Evolutionary conservation across 2,888 invertebrate genomes (phyloP).

Genomic region (Apodemia zela): DNA sequence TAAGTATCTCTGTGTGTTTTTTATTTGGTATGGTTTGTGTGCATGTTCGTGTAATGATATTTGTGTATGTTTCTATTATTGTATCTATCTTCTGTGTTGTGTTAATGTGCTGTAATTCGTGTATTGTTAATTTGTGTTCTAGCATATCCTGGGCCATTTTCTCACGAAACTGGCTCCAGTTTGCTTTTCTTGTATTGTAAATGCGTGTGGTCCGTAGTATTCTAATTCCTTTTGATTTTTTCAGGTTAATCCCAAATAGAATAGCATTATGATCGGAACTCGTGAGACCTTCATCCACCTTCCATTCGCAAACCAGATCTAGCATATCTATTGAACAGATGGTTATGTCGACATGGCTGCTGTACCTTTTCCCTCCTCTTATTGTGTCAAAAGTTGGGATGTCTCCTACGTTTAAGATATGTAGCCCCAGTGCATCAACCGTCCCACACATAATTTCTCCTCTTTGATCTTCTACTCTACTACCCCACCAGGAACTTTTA

Average conservation of each 20-base stretch:
- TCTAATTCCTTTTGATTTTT: not conserved
- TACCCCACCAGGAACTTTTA: not conserved
- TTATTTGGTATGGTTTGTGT: slow-evolving; percentile 6
- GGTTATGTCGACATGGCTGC: slow-evolving; percentile 18
- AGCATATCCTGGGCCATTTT: not conserved
- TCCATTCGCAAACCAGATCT: not conserved
- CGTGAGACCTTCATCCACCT: not conserved
- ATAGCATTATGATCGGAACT: not conserved
- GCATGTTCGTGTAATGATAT: not conserved
- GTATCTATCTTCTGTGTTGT: not conserved
- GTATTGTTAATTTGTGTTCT: too few relatives aligned
- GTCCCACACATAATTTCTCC: not conserved
- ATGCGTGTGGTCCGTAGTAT: not conserved
- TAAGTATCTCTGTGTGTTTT: too few relatives aligned
- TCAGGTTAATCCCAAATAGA: not conserved
- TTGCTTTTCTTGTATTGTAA: not conserved
- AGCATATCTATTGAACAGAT: slow-evolving; percentile 1
- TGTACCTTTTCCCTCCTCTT: not conserved
- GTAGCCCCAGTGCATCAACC: not conserved
- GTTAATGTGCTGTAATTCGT: not conserved
- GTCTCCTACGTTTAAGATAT: not conserved
- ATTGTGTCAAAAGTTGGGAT: slow-evolving; percentile 17
- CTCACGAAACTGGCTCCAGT: not conserved
- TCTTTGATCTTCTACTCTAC: not conserved
- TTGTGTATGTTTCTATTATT: not conserved